Conservation (phyloP, 2,888 invertebrate species). For the Drosophila phalerata region DNA sequence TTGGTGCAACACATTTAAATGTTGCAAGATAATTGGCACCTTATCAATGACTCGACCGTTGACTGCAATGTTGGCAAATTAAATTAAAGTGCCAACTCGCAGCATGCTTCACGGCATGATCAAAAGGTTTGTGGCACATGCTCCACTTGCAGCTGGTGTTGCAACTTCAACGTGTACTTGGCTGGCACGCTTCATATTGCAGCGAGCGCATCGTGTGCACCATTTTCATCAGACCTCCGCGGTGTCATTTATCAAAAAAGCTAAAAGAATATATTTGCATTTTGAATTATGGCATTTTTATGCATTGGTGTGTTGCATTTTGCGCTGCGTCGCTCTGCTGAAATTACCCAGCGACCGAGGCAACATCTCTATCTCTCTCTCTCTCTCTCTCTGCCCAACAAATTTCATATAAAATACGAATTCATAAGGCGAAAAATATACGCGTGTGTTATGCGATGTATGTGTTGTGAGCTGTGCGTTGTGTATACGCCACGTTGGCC, state of each 20-base stretch:
- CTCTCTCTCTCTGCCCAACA: conserved; percentile 9
- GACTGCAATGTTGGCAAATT: conserved; percentile 48
- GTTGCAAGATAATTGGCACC: conserved; percentile 34
- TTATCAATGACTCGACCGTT: conserved; percentile 17
- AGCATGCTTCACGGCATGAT: conserved; percentile 7
- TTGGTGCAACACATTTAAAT: conserved; percentile 37
- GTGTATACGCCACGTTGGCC: conserved; percentile 75
- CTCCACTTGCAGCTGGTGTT: conserved; percentile 28
- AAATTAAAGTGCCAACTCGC: conserved; percentile 68
- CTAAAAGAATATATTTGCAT: conserved; percentile 81
- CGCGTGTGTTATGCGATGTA: conserved; percentile 7
- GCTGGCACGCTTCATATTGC: conserved; percentile 75
- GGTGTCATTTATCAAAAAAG: conserved; percentile 82
- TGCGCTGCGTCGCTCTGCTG: conserved; percentile 49
- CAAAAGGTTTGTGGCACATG: conserved; percentile 45
- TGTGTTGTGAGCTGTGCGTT: conserved; percentile 37
- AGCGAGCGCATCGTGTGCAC: conserved; percentile 32
- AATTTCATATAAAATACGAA: conserved; percentile 79
- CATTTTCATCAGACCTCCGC: conserved; percentile 79
- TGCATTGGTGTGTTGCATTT: conserved; percentile 79
- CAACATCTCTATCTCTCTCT: conserved; percentile 4
- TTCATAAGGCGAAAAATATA: conserved; percentile 81
- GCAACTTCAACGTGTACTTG: conserved; percentile 33
- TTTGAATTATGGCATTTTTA: conserved; percentile 81
- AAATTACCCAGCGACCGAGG: conserved; percentile 61